Conservation (phyloP, 2,797 vertebrate species). For the Oreonectes daqikongensis region DNA sequence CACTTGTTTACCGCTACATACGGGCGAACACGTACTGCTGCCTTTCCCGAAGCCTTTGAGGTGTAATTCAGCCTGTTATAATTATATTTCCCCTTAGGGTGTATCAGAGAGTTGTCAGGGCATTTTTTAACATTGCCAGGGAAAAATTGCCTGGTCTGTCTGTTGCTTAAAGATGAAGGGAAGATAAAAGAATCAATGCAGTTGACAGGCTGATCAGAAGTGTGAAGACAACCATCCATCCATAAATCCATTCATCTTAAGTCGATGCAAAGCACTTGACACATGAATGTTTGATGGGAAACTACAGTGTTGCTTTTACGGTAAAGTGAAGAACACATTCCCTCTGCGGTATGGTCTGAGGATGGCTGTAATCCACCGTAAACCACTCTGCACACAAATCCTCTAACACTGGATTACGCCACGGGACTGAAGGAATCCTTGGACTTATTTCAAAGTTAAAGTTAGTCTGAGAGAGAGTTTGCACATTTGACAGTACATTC, state of each 20-base stretch:
- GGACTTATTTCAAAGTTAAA: conserved; percentile 25
- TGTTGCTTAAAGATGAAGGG: neutral
- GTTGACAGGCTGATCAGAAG: neutral
- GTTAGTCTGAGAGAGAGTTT: conserved; percentile 9
- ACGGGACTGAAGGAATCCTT: neutral
- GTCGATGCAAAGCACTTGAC: neutral
- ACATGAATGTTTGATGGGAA: neutral
- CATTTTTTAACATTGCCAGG: conserved; percentile 4
- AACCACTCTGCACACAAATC: conserved; percentile 36
- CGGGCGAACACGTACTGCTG: neutral
- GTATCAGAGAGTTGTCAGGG: conserved; percentile 16
- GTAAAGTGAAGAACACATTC: neutral
- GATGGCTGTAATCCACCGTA: conserved; percentile 33
- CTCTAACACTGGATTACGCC: conserved; percentile 36
- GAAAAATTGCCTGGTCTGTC: too few species aligned
- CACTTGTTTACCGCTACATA: conserved; percentile 23
- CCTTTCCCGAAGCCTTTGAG: conserved; percentile 22
- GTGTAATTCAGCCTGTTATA: conserved; percentile 25
- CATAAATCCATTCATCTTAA: neutral
- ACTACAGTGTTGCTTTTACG: neutral
- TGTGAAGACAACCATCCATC: neutral
- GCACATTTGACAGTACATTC: conserved; percentile 12
- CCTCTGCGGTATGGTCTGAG: conserved; percentile 18
- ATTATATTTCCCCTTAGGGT: conserved; percentile 21
- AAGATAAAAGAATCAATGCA: conserved; percentile 13